Percentiles rank a stretch among this genome's conserved stretches.
These are phyloP conservation scores for Salvelinus alpinus DNA, from an alignment of 2,113 vertebrate genomes.

Conservation along the genomic window DNA sequence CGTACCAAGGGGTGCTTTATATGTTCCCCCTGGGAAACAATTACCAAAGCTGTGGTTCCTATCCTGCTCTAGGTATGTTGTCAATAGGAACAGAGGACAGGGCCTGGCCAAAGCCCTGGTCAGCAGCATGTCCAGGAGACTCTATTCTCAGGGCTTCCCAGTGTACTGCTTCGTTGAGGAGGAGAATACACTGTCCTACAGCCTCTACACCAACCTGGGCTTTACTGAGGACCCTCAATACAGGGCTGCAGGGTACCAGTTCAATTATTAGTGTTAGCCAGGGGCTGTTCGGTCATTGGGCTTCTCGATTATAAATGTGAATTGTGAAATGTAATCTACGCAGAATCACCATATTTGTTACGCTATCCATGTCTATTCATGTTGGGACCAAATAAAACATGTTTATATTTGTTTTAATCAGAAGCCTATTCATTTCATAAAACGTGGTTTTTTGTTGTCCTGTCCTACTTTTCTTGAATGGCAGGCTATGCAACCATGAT, in stretches of 20 bases:
- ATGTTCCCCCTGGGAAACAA: too few species aligned
- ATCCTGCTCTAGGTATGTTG: constrained; percentile 33
- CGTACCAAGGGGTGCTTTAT: constrained; percentile 34
- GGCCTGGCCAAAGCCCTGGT: constrained; percentile 69
- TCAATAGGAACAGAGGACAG: constrained; percentile 64
- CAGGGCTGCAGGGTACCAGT: constrained; percentile 41
- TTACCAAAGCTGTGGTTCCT: constrained; percentile 1
- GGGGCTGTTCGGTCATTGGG: too few species aligned
- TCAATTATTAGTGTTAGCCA: constrained; percentile 31
- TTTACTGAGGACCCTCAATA: constrained; percentile 63
- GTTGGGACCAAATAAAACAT: too few species aligned
- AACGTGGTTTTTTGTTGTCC: too few species aligned
- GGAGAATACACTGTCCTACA: constrained; percentile 63
- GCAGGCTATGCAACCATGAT: too few species aligned
- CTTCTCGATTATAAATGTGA: too few species aligned
- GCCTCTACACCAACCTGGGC: constrained; percentile 64
- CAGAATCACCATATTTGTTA: too few species aligned
- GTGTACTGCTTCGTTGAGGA: constrained; percentile 67
- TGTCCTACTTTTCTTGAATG: too few species aligned
- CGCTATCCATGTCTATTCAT: too few species aligned
- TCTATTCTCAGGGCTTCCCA: constrained; percentile 56
- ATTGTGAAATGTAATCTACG: too few species aligned
- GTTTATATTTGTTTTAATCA: too few species aligned
- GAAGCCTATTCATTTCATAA: too few species aligned
- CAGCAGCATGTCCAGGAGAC: constrained; percentile 52